Conservation (phyloP, 2,113 vertebrate genomes). For the Grallaria varia region DNA sequence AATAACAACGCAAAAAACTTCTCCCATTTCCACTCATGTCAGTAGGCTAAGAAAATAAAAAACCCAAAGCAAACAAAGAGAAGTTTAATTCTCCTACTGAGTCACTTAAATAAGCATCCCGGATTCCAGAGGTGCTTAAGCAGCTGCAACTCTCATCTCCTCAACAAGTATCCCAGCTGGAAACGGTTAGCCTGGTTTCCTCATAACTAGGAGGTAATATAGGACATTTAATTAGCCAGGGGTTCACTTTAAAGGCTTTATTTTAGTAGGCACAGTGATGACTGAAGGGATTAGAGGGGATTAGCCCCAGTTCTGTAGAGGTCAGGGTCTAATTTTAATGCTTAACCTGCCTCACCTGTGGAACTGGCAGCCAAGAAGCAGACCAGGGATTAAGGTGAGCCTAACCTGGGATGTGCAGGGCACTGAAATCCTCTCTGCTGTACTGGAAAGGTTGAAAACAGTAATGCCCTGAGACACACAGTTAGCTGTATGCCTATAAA, state of each 20-base stretch:
- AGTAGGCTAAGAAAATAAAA: background rate
- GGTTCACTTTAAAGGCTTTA: background rate
- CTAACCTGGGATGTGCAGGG: too few relatives aligned
- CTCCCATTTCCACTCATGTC: background rate
- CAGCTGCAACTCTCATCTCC: background rate
- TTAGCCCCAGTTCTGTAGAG: background rate
- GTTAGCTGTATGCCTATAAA: background rate
- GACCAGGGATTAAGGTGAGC: background rate
- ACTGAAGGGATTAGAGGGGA: background rate
- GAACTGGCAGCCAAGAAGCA: background rate
- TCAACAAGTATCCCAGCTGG: background rate
- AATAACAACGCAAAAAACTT: background rate
- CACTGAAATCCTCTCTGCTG: background rate
- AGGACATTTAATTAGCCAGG: background rate
- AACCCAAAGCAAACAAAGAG: background rate
- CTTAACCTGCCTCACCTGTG: background rate
- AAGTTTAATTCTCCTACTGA: background rate
- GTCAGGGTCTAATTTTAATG: background rate
- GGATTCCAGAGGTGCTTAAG: background rate
- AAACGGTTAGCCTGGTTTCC: background rate
- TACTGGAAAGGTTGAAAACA: background rate
- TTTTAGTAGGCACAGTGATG: background rate
- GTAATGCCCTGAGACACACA: background rate
- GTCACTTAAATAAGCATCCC: background rate
- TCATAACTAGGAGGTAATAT: background rate